Conservation (phyloP, 2,797 vertebrate genomes). For the Amblyraja radiata region DNA sequence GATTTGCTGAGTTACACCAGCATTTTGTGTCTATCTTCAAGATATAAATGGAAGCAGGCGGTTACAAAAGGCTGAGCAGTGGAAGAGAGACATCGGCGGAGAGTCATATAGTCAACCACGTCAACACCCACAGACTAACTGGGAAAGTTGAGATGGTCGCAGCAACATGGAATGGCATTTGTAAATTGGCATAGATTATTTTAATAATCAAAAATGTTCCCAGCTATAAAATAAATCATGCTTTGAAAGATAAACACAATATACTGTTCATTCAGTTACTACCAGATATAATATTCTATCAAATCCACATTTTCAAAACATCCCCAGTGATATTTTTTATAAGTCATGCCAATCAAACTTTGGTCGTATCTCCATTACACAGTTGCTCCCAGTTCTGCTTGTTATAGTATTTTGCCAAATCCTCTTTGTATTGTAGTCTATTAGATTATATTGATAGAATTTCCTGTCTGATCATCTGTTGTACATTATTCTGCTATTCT, state of each 20-base stretch:
- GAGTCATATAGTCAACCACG: too few relatives aligned
- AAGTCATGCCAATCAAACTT: not conserved
- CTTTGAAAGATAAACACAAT: not conserved
- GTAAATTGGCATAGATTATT: too few relatives aligned
- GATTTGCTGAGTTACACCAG: too few relatives aligned
- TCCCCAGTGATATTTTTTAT: not conserved
- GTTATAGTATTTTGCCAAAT: not conserved
- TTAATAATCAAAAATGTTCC: not conserved
- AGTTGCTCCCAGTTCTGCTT: not conserved
- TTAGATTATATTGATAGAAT: conserved; percentile 2
- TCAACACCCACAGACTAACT: too few relatives aligned
- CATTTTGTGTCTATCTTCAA: too few relatives aligned
- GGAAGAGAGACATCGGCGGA: too few relatives aligned
- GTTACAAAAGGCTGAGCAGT: too few relatives aligned
- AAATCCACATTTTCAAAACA: not conserved
- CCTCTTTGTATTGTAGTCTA: not conserved
- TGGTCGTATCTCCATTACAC: not conserved
- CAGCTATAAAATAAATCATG: not conserved
- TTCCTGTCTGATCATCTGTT: not conserved
- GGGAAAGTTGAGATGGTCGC: too few relatives aligned
- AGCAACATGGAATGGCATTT: too few relatives aligned
- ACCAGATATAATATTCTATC: not conserved
- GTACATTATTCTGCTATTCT: not conserved
- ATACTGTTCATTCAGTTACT: not conserved
- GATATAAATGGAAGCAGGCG: too few relatives aligned